A percentile compares a stretch with the other conserved stretches of the same genome.
Conservation (phyloP, 1,140 invertebrate species). For the Sitophilus oryzae region DNA sequence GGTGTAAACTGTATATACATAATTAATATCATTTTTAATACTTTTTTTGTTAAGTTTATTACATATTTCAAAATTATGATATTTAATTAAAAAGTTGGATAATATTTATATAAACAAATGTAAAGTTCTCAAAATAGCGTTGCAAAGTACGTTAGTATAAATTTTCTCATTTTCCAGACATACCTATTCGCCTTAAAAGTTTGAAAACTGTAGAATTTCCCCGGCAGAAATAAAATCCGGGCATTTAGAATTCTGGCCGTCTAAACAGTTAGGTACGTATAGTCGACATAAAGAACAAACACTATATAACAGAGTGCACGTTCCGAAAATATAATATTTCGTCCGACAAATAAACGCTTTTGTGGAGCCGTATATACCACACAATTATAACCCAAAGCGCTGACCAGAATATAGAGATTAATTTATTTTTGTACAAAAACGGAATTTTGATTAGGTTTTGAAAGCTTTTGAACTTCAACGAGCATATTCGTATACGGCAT, state of each 20-base stretch:
- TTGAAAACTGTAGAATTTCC: too few relatives aligned
- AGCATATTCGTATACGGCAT: background rate
- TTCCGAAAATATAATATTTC: conserved; percentile 12
- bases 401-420: conserved; percentile 14
- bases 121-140: too few relatives aligned
- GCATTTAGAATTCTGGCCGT: background rate
- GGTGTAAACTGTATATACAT: too few relatives aligned
- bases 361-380: conserved; percentile 11
- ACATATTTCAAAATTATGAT: too few relatives aligned
- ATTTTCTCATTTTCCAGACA: too few relatives aligned
- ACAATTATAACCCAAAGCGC: conserved; percentile 11
- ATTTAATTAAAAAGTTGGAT: too few relatives aligned
- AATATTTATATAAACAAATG: too few relatives aligned
- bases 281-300: conserved; percentile 1
- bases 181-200: too few relatives aligned
- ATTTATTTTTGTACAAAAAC: conserved; percentile 21
- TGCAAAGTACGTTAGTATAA: too few relatives aligned
- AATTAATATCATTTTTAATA: too few relatives aligned
- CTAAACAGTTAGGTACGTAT: background rate
- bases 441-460: conserved; percentile 17
- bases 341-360: conserved; percentile 17
- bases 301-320: background rate
- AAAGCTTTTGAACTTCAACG: conserved; percentile 12
- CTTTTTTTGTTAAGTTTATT: too few relatives aligned
- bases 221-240: too few relatives aligned